Evolutionary conservation across 2,888 invertebrate genomes (phyloP), one percentile per base, ranked within the genome.

Genomic region (Eustalomyia histrio): DNA sequence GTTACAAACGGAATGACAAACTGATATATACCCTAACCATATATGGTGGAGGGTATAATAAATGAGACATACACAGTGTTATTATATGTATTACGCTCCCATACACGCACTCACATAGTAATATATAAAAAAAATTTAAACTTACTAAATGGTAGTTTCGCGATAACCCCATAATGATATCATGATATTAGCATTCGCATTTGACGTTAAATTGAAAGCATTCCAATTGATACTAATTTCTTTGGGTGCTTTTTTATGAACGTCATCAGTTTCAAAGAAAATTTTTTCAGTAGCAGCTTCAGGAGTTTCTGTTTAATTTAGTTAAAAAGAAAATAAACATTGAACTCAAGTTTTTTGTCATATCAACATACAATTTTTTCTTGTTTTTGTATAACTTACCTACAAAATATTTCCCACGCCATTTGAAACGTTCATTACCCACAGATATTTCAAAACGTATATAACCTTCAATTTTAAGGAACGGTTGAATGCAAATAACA

Each of bases 91-190:
- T n/a, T n/a, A n/a, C n/a, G n/a, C n/a, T n/a, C 21, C 2, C 2
- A 21, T 4, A 21, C 21, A 29, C 43, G n/a, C 43, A 14, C 14
- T 47, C 4, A n/a, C 14, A n/a, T n/a, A n/a, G 6, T n/a, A 47
- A 47, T 14, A 10, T 4, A n/a, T n/a, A n/a, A n/a, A n/a, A n/a
- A n/a, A n/a, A n/a, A 47, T 14, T 47, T 33, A 60, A 1, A 83
- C 85, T 83, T 84, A 88, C 88, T 88, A 87, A 75, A 96, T 96
- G 0, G 95, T 95, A 0, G 94, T 93, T 90, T 97, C 97, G 65
- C 95, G 93, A 91, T 97, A 97, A 0, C 97, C 97, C 95, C 96
- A 98, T 12, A 98, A 90, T 0, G 96, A 95, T 84, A 98, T 95
- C 84, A 94, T 94, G 0, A 97, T 93, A 60, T 93, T 93, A 0